Evolutionary conservation across 92 coral and sea anemone species (phyloP), one percentile per base, ranked within the genome.

Genomic region (Phenganax marumi): DNA sequence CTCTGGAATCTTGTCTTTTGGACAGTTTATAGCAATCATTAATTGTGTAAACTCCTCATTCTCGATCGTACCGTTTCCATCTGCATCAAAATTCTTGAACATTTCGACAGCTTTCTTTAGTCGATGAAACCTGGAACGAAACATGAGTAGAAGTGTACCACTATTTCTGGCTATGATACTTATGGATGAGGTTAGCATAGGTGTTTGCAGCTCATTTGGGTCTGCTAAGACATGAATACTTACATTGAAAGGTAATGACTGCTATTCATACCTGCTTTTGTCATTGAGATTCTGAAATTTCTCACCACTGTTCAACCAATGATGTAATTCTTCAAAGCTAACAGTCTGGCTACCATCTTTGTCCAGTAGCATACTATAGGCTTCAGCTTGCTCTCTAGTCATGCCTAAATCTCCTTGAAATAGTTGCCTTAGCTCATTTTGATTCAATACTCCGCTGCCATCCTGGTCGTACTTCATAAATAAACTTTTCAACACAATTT

Each of bases 391-490:
- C 6, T 92, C 86, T 2, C 79, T 76, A 0, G 85, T 77, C 89
- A 95, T n/a, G 3, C 95, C 98, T 75, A 95, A 62, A 81, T 95
- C 97, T 4, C 70, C 84, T 74, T 70, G 82, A 10, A 95, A 82
- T 24, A 95, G 79, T 10, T 3, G 1, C 73, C 85, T 25, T 49
- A 90, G 70, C 86, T 95, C 97, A 5, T 50, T 77, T 58, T 87
- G 88, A 73, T 85, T 88, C 9, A 95, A 85, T 3, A 76, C 81
- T 6, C 93, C 95, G 73, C 85, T 92, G 0, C 79, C 74, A 62
- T 95, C 98, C 8, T 68, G 39, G 73, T 95, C 98, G 77, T 95
- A 95, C 56, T 92, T 95, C 49, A 58, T 52, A 39, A 95, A 92
- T 33, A 95, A 65, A 71, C 98, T 95, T 73, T 84, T 84, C 25